Evolutionary conservation across 2,113 vertebrate genomes (phyloP).

Genomic region (Alligator sinensis): DNA sequence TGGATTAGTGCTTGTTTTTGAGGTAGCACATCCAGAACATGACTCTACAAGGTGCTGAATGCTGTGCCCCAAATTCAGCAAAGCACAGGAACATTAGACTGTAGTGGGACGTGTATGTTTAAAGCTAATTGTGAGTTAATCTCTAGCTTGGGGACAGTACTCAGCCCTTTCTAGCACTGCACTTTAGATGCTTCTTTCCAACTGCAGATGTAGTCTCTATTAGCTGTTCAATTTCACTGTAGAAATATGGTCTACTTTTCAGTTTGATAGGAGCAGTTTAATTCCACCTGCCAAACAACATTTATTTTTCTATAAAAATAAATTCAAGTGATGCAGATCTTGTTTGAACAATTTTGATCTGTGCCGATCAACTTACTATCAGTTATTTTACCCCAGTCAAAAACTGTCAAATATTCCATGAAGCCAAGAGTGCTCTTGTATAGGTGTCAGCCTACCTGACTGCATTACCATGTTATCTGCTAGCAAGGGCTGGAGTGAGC

Average conservation of each 20-base stretch:
- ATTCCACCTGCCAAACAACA: slow-evolving; percentile 45
- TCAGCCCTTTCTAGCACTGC: rapidly evolving
- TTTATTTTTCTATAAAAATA: slow-evolving; percentile 47
- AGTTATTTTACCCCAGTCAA: too few species aligned
- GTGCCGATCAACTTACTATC: background rate
- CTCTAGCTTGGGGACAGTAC: rapidly evolving
- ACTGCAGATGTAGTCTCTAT: background rate
- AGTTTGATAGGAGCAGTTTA: slow-evolving; percentile 31
- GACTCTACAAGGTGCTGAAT: rapidly evolving
- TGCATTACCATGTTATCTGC: too few species aligned
- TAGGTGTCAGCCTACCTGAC: too few species aligned
- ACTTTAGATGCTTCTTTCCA: background rate
- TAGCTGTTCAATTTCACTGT: background rate
- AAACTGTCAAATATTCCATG: too few species aligned
- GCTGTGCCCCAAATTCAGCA: background rate
- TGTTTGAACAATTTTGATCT: slow-evolving; percentile 21
- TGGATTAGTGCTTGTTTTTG: background rate
- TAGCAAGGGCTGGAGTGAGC: too few species aligned
- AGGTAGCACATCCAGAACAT: background rate
- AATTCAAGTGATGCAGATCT: slow-evolving; percentile 57
- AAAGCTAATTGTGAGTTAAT: background rate
- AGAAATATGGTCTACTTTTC: background rate
- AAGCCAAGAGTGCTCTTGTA: too few species aligned
- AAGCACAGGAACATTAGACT: background rate
- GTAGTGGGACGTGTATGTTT: background rate